Conservation (phyloP, 2,888 invertebrate species). For the Pachymerium ferrugineum region DNA sequence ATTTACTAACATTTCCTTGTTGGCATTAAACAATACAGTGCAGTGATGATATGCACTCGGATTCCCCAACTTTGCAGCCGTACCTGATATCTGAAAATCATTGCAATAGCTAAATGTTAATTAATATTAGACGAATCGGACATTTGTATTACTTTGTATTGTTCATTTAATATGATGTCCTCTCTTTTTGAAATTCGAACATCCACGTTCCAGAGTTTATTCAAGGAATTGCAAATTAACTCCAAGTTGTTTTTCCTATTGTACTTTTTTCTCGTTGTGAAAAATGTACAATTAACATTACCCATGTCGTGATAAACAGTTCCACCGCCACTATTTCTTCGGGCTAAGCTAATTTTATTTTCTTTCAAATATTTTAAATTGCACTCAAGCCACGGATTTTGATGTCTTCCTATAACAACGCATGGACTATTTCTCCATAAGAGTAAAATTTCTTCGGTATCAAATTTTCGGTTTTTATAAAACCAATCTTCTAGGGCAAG, state of each 20-base stretch:
- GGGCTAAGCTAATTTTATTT: slow-evolving; percentile 67
- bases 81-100: slow-evolving; percentile 75
- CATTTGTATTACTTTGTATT: slow-evolving; percentile 45
- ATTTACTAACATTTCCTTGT: slow-evolving; percentile 64
- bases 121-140: background rate
- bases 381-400: slow-evolving; percentile 93
- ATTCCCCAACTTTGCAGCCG: slow-evolving; percentile 84
- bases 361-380: slow-evolving; percentile 64
- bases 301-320: slow-evolving; percentile 94
- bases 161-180: slow-evolving; percentile 72
- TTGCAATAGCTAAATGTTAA: background rate
- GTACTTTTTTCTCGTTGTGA: slow-evolving; percentile 75
- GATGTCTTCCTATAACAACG: slow-evolving; percentile 92
- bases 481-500: slow-evolving; percentile 95
- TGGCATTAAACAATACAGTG: slow-evolving; percentile 82
- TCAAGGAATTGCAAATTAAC: slow-evolving; percentile 74
- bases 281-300: slow-evolving; percentile 87
- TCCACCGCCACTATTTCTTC: slow-evolving; percentile 91
- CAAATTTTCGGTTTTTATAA: slow-evolving; percentile 78
- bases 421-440: slow-evolving; percentile 91
- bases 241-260: slow-evolving; percentile 81
- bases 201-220: slow-evolving; percentile 72
- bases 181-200: slow-evolving; percentile 72
- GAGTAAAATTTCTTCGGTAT: slow-evolving; percentile 74
- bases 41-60: slow-evolving; percentile 95